Percentiles rank a stretch among this genome's conserved stretches.
These are phyloP conservation scores for Mythimna pallens DNA, from an alignment of 2,888 invertebrate species.

Conservation along the genomic window DNA sequence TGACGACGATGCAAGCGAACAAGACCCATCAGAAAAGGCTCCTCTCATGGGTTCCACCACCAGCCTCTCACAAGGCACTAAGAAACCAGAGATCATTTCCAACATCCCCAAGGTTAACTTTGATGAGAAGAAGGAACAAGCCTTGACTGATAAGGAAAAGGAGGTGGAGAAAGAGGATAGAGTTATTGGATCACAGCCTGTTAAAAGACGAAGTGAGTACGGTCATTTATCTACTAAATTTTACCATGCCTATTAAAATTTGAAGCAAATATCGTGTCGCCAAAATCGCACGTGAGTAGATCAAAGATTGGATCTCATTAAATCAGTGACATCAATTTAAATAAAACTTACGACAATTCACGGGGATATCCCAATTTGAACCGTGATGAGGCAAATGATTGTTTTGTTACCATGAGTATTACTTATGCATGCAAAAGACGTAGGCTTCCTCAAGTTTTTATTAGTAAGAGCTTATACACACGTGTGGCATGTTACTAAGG, in stretches of 20 bases:
- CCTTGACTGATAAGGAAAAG: constrained; percentile 70
- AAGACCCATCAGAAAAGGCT: constrained; percentile 85
- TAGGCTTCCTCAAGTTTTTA: not conserved
- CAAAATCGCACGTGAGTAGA: not conserved
- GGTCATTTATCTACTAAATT: not conserved
- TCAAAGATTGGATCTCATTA: not conserved
- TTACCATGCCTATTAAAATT: not conserved
- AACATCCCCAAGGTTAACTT: constrained; percentile 84
- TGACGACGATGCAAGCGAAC: constrained; percentile 84
- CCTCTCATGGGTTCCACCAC: constrained; percentile 86
- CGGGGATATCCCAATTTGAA: not conserved
- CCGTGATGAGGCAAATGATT: not conserved
- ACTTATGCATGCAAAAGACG: not conserved
- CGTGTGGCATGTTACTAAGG: too few relatives aligned
- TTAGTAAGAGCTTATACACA: too few relatives aligned
- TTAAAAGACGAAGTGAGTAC: constrained; percentile 87
- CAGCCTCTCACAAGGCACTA: constrained; percentile 74
- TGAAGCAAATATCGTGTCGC: not conserved
- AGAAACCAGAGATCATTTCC: constrained; percentile 86
- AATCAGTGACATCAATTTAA: not conserved
- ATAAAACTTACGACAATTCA: not conserved
- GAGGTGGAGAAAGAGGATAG: constrained; percentile 71
- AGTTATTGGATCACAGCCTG: constrained; percentile 83
- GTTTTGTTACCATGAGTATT: too few relatives aligned
- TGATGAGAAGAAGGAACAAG: constrained; percentile 76